Evolutionary conservation across 1,140 invertebrate species (phyloP), one percentile per base, ranked within the genome.

Genomic region (Bombus confusus): DNA sequence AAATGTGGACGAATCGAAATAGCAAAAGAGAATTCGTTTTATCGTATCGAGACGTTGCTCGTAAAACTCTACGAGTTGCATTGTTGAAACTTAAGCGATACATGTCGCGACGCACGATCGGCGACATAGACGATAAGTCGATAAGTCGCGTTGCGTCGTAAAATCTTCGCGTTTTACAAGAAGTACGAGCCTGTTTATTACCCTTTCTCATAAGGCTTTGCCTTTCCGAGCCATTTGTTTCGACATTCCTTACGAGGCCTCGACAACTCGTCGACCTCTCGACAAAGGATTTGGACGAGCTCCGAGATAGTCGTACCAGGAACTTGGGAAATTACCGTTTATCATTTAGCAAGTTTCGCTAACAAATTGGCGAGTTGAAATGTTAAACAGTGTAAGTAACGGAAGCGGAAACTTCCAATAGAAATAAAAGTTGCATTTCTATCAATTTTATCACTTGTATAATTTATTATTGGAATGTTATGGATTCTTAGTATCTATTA

Each of bases 161-260:
- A 88, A 88, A 78, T 80, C 37, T 41, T 34, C 57, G 47, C 28
- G 72, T 85, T 82, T 80, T 85, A 85, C 72, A 80, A 85, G 71
- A 52, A 62, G 64, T 74, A 74, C 85, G 80, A 75, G 88, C 73
- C 90, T 92, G 85, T 91, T 91, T 91, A 92, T 88, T 89, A 75
- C 86, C 41, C 81, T 87, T 64, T 52, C 66, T 75, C 88, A 71
- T 68, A 85, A 88, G 87, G 34, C 8, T 57, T 28, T 3, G 25
- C 3, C 9, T 62, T 10, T 62, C 28, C 57, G 34, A 41, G 9
- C 75, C 18, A 39, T 62, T 81, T 41, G 72, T 75, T 62, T n/a
- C 52, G 52, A n/a, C 52, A 59, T 15, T 37, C 52, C 4, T 37
- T 13, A 22, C n/a, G 22, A 34, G 2, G 6, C 66, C n/a, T 31